These are phyloP conservation scores for Xiphorhynchus elegans DNA, from an alignment of 2,113 vertebrate species.

Conservation along the genomic window DNA sequence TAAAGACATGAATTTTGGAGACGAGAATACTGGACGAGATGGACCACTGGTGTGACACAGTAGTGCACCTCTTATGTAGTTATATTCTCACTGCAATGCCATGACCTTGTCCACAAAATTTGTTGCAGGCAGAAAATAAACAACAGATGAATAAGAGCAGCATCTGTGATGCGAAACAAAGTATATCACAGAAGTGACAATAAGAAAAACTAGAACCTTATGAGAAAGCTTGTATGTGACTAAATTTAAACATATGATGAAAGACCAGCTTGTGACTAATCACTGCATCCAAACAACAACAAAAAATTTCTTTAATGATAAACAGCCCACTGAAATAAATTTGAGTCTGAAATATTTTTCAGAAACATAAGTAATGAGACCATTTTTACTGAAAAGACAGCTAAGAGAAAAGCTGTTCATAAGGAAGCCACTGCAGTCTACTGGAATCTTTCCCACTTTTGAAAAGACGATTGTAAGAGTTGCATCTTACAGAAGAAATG, in stretches of 20 bases:
- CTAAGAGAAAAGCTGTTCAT: neutral
- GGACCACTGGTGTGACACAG: neutral
- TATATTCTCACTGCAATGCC: slow-evolving; percentile 4
- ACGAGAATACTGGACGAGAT: neutral
- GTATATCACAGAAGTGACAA: slow-evolving; percentile 42
- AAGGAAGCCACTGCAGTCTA: neutral
- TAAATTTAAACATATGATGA: slow-evolving; percentile 42
- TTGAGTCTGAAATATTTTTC: neutral
- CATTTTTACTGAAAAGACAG: neutral
- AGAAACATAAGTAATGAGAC: neutral
- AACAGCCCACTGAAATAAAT: neutral
- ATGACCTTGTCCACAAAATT: neutral
- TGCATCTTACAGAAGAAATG: neutral
- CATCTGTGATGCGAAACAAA: neutral
- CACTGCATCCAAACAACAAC: neutral
- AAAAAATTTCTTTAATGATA: neutral
- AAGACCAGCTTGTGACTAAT: slow-evolving; percentile 41
- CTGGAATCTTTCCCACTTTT: neutral
- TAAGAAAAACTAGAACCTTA: slow-evolving; percentile 51
- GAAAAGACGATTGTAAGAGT: neutral
- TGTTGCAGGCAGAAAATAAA: slow-evolving; percentile 35
- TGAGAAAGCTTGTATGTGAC: slow-evolving; percentile 17
- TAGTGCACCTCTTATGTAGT: neutral
- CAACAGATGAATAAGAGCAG: slow-evolving; percentile 29
- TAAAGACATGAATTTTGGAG: neutral